Evolutionary conservation across 2,113 vertebrate genomes (phyloP).

Genomic region (Equus przewalskii): DNA sequence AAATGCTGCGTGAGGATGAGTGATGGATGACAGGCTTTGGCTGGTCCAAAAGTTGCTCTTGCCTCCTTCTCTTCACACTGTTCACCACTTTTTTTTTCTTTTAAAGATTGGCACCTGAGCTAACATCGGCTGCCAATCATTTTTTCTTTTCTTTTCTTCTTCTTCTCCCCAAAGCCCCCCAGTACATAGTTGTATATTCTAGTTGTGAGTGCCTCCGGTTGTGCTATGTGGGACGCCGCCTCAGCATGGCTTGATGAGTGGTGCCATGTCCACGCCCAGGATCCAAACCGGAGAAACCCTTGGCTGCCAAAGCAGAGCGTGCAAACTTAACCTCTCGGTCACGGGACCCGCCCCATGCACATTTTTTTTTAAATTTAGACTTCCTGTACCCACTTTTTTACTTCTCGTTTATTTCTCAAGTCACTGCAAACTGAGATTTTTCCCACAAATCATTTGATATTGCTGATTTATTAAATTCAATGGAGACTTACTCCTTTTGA

Average conservation of each 20-base stretch:
- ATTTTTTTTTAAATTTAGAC: background rate
- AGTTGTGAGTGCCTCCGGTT: too few relatives aligned
- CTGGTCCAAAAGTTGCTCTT: background rate
- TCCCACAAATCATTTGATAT: background rate
- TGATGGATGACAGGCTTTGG: background rate
- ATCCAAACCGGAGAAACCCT: too few relatives aligned
- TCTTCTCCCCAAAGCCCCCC: too few relatives aligned
- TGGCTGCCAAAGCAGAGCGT: too few relatives aligned
- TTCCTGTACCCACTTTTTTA: background rate
- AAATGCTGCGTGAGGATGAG: background rate
- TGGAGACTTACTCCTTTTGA: background rate
- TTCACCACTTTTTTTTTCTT: background rate
- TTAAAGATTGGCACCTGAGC: background rate
- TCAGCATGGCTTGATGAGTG: too few relatives aligned
- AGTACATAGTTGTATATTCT: too few relatives aligned
- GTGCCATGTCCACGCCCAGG: too few relatives aligned
- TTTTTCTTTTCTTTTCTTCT: too few relatives aligned
- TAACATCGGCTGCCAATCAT: too few relatives aligned
- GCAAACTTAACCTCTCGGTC: too few relatives aligned
- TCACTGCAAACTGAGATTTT: background rate
- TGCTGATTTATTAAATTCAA: background rate
- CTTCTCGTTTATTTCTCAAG: background rate
- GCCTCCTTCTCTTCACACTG: background rate
- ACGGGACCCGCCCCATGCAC: too few relatives aligned
- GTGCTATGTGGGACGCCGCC: too few relatives aligned